Percentiles rank a stretch among this genome's conserved stretches.
Evolutionary conservation across 2,113 vertebrate genomes (phyloP).

Genomic region (Lasiurus cinereus): DNA sequence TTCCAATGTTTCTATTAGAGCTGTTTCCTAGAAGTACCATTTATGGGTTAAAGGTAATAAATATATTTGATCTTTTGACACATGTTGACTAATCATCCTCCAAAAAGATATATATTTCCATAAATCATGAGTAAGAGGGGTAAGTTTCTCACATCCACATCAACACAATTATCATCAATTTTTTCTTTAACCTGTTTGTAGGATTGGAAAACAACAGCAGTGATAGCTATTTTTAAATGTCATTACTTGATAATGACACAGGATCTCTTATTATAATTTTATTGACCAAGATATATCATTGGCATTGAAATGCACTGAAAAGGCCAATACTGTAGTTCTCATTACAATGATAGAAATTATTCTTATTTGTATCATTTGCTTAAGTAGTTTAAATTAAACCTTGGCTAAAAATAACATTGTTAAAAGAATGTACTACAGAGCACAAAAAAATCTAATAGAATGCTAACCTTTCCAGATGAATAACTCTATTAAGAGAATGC

Average conservation of each 20-base stretch:
- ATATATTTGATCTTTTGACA: neutral
- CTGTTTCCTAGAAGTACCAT: neutral
- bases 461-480: constrained; percentile 66
- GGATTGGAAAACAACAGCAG: neutral
- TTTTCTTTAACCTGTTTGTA: neutral
- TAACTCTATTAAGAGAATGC: constrained; percentile 28
- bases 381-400: constrained; percentile 56
- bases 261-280: neutral
- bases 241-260: neutral
- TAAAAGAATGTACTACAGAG: constrained; percentile 45
- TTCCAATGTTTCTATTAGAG: neutral
- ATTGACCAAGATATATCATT: constrained; percentile 30
- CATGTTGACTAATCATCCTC: neutral
- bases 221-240: neutral
- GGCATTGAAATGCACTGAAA: neutral
- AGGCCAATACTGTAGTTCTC: neutral
- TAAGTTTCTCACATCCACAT: neutral
- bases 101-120: neutral
- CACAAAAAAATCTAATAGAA: constrained; percentile 70
- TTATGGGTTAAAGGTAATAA: neutral
- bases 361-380: constrained; percentile 23
- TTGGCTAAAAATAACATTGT: constrained; percentile 65
- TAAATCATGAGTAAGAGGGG: neutral
- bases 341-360: neutral
- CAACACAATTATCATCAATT: neutral